Base-by-base conservation (phyloP, 2,113 vertebrate genomes). In the Opisthocomus hoazin region DNA sequence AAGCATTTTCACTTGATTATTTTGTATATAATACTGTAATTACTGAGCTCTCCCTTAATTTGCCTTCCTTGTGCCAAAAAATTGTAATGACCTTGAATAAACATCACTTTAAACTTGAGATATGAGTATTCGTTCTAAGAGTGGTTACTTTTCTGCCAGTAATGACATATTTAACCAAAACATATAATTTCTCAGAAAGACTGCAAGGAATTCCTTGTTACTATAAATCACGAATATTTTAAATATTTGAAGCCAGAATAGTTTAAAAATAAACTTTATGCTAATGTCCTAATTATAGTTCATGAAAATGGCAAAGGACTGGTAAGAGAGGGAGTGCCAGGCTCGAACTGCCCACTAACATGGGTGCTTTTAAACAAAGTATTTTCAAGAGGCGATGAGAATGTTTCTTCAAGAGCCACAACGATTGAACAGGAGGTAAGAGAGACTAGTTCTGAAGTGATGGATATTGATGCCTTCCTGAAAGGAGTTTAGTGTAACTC, bases 131-230 rank as follows among this genome's bases (percentile, higher is more conserved):
- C 92, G 41, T 60, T 95, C 57, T 76, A 78, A 84, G 50, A 74
- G 34, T 48, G 53, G 48, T 58, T 64, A 48, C 16, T 92, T 94
- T 93, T 63, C 74, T 96, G 53, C 37, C 53, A 83, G 51, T 73
- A 76, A 81, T 78, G 61, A 87, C 18, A 84, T 71, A 54, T 89
- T 91, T 89, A 95, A 80, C 29, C 29, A 73, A 74, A 81, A 15
- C 10, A 53, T 6, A 37, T 37, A 37, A 92, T 87, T 89, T 93
- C 69, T 89, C 21, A 92, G 74, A 84, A 51, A 54, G 56, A 36
- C 24, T 92, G 87, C 45, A 96, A 96, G 43, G 39, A 97, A 81
- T 56, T 93, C 57, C 26, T 97, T 79, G 87, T 11, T 94, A 89
- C 70, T 60, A 95, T 87, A 53, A 69, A 61, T 84, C 24, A 71